A percentile compares a stretch with the other conserved stretches of the same genome.
These are phyloP conservation scores for Clanis bilineata DNA, from an alignment of 2,888 invertebrate genomes.

Conservation along the genomic window DNA sequence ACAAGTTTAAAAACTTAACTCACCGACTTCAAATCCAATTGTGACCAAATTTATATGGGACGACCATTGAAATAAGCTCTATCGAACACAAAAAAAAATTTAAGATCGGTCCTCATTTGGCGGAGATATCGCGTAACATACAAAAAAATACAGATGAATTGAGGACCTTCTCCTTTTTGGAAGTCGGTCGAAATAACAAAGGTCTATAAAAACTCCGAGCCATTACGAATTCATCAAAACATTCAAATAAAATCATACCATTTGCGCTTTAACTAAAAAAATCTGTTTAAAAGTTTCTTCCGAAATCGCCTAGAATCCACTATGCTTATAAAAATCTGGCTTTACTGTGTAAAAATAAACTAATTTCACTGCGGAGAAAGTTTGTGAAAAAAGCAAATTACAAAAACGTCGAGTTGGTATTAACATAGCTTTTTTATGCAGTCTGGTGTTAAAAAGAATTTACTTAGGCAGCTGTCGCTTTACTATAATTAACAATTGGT, in stretches of 20 bases:
- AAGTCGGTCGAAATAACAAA: too few species aligned
- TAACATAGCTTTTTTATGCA: neutral
- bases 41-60: too few species aligned
- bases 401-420: neutral
- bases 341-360: neutral
- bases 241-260: too few species aligned
- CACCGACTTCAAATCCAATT: too few species aligned
- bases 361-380: neutral
- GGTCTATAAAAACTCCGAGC: neutral
- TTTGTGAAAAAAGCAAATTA: neutral
- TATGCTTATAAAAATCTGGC: neutral
- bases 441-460: neutral
- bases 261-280: neutral
- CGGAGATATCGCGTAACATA: too few species aligned
- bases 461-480: neutral
- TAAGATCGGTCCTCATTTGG: too few species aligned
- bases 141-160: too few species aligned
- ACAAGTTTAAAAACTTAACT: too few species aligned
- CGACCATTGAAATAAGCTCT: too few species aligned
- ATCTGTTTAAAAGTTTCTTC: neutral
- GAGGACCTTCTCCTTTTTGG: too few species aligned
- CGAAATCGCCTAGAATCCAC: neutral
- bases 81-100: too few species aligned
- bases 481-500: neutral
- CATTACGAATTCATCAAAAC: neutral